Base-by-base conservation (phyloP, 2,888 invertebrate species). In the Coremacera marginata region DNA sequence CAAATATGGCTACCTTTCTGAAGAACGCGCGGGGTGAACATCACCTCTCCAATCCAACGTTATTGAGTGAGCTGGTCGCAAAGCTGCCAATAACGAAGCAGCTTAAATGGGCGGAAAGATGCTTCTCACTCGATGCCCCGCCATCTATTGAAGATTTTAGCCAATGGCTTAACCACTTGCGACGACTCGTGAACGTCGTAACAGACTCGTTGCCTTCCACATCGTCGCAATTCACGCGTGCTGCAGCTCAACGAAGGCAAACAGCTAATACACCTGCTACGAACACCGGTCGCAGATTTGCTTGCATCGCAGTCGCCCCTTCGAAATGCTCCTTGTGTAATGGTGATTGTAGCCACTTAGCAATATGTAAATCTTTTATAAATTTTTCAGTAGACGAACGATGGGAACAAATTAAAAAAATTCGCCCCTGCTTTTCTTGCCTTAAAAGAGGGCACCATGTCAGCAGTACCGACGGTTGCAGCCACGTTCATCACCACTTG, bases 351-450 rank as follows among this genome's bases (percentile, higher is more conserved):
- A 34, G 25, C 34, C 25, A 65, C 14, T 34, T 65, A 9, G 16
- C 62, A 0, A 70, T 63, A 4, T 77, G 75, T 19, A 52, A 51
- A 14, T 51, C 62, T 3, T 77, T 77, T 62, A 22, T 74, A 27
- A 19, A 27, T 31, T n/a, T 49, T 34, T 19, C 75, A 7, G 67
- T 78, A 0, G 67, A 78, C 11, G 76, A 76, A 25, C 62, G 76
- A 31, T 51, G 75, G 78, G 75, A 76, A 72, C 14, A 76, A 63
- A 44, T 55, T 60, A 51, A 65, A 63, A 14, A 71, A 49, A 27
- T 71, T 4, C 52, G 57, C 11, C 19, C 75, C 4, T 75, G 75
- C 71, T 78, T 78, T 55, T 70, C 31, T 67, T 78, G 78, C 71
- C 70, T 78, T 3, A 78, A 75, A 27, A 72, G 63, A 14, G 22